Base-by-base conservation (phyloP, 2,797 vertebrate species). In the Zalophus californianus region DNA sequence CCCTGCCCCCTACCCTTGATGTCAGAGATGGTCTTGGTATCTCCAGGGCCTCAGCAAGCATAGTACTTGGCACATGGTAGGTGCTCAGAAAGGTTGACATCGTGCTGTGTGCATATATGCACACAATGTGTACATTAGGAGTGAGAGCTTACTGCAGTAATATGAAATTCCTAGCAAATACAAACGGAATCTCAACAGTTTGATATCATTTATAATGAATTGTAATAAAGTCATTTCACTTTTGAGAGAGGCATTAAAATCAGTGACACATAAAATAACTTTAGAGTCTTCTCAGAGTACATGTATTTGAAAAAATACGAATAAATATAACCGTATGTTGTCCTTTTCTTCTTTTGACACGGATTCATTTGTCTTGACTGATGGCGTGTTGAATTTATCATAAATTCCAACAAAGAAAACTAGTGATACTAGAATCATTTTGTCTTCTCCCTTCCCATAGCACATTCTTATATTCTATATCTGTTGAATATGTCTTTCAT, bases 171-270 rank as follows among this genome's bases (percentile, higher is more conserved):
- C 58, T 12, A 90, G 38, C 35, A 90, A 16, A 70, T 78, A 48
- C 10, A 97, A 73, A 75, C 54, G 3, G 14, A 85, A 54, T 90
- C 16, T 88, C 50, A 18, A 44, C 15, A 90, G 78, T 20, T 54
- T 91, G 7, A 66, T 79, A 79, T 95, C 11, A 86, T 86, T 94
- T 75, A 3, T 86, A 88, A 82, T 48, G 5, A 93, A 44, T 91
- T 88, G 38, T 79, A 91, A 75, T 80, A 72, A 82, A 94, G 23
- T 83, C 50, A 38, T 41, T 32, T 84, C 25, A 41, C 29, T 91
- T 88, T 91, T 94, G 58, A 80, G 84, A 90, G 44, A 86, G n/a
- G 5, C 35, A 82, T 93, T 93, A 60, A 87, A 91, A 77, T 66
- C 7, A 58, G 1, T 90, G 8, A 58, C 29, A 91, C 83, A 27